A percentile compares a stretch with the other conserved stretches of the same genome.
Conservation (phyloP, 2,113 vertebrate species). For the Saguinus midas region DNA sequence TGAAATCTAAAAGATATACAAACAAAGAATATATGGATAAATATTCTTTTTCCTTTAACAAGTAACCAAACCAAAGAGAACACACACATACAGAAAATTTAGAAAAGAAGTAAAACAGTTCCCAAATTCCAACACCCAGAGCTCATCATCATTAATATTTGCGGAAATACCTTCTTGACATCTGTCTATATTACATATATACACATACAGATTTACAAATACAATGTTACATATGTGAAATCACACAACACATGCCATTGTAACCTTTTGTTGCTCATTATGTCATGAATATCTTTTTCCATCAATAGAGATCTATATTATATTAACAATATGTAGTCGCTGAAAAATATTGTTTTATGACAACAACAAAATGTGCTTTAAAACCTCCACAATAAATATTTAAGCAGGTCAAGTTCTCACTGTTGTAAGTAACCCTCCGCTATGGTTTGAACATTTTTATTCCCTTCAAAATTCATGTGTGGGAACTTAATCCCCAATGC, state of each 20-base stretch:
- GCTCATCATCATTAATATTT: background rate
- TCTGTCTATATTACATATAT: background rate
- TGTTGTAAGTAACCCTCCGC: background rate
- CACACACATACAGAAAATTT: background rate
- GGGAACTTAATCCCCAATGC: background rate
- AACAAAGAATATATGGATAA: background rate
- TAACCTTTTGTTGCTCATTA: background rate
- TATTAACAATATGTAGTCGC: background rate
- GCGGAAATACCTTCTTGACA: background rate
- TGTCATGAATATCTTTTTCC: background rate
- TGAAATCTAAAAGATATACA: background rate
- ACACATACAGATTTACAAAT: background rate
- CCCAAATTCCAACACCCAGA: background rate
- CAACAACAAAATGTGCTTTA: background rate
- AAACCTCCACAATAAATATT: background rate
- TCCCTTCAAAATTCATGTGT: background rate
- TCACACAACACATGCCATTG: background rate
- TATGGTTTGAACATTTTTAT: background rate
- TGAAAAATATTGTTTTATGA: slow-evolving; percentile 27
- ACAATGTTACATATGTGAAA: background rate
- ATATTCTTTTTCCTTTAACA: background rate
- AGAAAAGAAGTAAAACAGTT: background rate
- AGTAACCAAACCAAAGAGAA: background rate
- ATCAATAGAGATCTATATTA: background rate
- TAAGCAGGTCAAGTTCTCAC: background rate